Percentiles rank a stretch among this genome's conserved stretches.
Conservation (phyloP, 2,797 vertebrate genomes). For the Poeciliopsis paucimaculata region DNA sequence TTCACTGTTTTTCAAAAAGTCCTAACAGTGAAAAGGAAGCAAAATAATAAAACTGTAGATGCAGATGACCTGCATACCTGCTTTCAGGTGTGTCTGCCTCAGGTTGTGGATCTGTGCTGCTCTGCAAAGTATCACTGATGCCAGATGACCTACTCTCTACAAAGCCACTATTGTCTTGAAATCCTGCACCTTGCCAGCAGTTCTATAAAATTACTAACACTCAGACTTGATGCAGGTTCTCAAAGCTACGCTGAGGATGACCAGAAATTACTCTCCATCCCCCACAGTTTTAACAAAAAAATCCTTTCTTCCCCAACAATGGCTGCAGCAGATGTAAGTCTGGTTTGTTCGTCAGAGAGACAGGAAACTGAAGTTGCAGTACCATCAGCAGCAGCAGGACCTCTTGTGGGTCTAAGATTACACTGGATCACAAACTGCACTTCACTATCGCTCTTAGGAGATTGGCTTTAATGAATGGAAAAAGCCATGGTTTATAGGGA, state of each 20-base stretch:
- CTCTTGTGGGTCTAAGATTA: slow-evolving; percentile 66
- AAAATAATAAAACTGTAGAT: slow-evolving; percentile 41
- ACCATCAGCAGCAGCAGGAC: slow-evolving; percentile 37
- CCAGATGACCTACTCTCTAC: slow-evolving; percentile 65
- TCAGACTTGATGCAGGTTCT: slow-evolving; percentile 69
- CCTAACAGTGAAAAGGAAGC: slow-evolving; percentile 6
- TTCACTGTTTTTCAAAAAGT: slow-evolving; percentile 27
- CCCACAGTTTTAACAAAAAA: slow-evolving; percentile 49
- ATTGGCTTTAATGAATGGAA: slow-evolving; percentile 71
- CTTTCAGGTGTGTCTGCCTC: slow-evolving; percentile 42
- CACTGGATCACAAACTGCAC: slow-evolving; percentile 62
- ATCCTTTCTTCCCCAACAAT: slow-evolving; percentile 59
- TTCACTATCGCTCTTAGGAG: slow-evolving; percentile 64
- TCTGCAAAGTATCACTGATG: slow-evolving; percentile 50
- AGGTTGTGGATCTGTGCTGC: slow-evolving; percentile 33
- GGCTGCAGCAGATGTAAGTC: slow-evolving; percentile 77
- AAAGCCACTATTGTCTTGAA: slow-evolving; percentile 74
- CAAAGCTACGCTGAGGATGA: slow-evolving; percentile 51
- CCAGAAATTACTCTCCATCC: slow-evolving; percentile 40
- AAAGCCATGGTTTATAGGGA: slow-evolving; percentile 44
- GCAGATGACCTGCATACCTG: slow-evolving; percentile 49
- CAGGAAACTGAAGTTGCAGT: slow-evolving; percentile 34
- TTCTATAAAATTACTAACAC: slow-evolving; percentile 50
- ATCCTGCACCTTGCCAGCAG: slow-evolving; percentile 51
- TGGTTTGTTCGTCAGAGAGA: slow-evolving; percentile 72